Base-by-base conservation (phyloP, 37 sponge, comb jelly and placozoan genomes). In the Axinella damicornis region DNA sequence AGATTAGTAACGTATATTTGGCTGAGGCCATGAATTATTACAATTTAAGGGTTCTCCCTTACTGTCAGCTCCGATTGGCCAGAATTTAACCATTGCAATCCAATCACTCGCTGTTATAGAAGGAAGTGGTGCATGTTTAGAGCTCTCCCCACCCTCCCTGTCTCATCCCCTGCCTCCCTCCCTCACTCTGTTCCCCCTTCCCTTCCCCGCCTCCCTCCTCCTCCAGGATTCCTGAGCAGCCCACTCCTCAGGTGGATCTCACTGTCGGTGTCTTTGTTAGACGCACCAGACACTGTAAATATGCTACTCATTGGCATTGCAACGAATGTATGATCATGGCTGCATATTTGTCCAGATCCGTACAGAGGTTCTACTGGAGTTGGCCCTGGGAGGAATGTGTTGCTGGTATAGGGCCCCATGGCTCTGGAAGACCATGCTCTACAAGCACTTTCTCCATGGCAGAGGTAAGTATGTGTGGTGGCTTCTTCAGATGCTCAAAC, bases 121-220 rank as follows among this genome's bases (percentile, higher is more conserved):
- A n/a, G n/a, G n/a, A n/a, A n/a, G n/a, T 86, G 65, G 65, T 85
- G 17, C 97, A 94, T 78, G 90, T 96, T n/a, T n/a, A n/a, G n/a
- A n/a, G n/a, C n/a, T n/a, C 46, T 46, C 46, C 9, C 46, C 46
- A 46, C 9, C 46, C 46, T 46, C 46, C 9, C 9, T 46, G 6
- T 46, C 46, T 46, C 46, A 46, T 46, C 9, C 46, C 46, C 46
- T 12, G 46, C 46, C 46, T 9, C 46, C 46, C 20, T 5, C 19
- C 60, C 20, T 5, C 32, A 14, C 19, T 57, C 25, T 28, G 34
- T 46, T 76, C 28, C 20, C 15, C n/a, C n/a, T n/a, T n/a, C n/a
- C n/a, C n/a, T n/a, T n/a, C n/a, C n/a, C n/a, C n/a, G n/a, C n/a
- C n/a, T n/a, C n/a, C n/a, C n/a, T 77, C 78, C 24, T 46, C 65